Percentiles rank a stretch among this genome's conserved stretches.
phyloP scores from a whole-genome alignment of 2,888 invertebrate genomes.

The Deroplatys truncata region DNA sequence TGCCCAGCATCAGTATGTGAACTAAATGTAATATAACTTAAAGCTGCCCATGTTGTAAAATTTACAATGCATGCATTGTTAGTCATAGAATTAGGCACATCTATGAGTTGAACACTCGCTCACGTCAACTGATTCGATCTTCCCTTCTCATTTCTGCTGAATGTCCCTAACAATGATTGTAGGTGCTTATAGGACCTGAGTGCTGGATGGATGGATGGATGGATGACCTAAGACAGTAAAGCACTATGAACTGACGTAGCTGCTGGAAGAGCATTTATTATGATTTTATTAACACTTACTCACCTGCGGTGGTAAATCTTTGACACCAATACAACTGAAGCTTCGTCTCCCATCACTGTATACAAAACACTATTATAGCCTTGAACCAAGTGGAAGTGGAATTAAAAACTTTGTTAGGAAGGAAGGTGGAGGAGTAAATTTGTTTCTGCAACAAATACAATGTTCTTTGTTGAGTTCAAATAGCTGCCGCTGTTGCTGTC shows the following conservation, averaged over 20 bases:
- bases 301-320: slow-evolving; percentile 33
- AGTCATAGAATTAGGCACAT: too few relatives aligned
- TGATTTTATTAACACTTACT: slow-evolving; percentile 33
- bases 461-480: slow-evolving; percentile 16
- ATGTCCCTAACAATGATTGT: too few relatives aligned
- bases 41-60: too few relatives aligned
- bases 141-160: too few relatives aligned
- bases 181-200: too few relatives aligned
- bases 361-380: slow-evolving; percentile 34
- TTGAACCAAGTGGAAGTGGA: slow-evolving; percentile 30
- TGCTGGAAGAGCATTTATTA: slow-evolving; percentile 34
- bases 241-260: slow-evolving; percentile 19
- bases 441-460: slow-evolving; percentile 15
- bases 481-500: slow-evolving; percentile 15
- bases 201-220: neutral
- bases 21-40: too few relatives aligned
- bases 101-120: too few relatives aligned
- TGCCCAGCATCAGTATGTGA: too few relatives aligned
- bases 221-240: neutral
- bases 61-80: too few relatives aligned
- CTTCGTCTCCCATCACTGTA: slow-evolving; percentile 29
- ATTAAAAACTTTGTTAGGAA: neutral
- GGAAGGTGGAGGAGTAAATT: neutral
- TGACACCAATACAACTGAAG: slow-evolving; percentile 34
- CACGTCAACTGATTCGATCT: too few relatives aligned